Base-by-base conservation (phyloP, 1,140 invertebrate genomes). In the Radopholus similis region DNA sequence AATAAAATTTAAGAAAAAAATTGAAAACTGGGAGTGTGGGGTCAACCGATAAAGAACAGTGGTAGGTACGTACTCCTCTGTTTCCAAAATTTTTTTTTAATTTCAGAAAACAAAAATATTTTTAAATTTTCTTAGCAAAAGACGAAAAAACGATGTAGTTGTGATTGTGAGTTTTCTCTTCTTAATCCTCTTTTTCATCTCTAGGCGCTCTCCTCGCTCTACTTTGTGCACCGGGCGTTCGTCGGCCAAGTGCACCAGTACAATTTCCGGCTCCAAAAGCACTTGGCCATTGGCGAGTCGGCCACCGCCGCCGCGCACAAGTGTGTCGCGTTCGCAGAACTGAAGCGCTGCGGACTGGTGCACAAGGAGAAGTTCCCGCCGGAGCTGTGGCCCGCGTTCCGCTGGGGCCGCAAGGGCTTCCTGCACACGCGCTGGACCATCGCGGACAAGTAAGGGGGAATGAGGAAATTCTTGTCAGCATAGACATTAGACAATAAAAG, bases 371-470 rank as follows among this genome's bases (percentile, higher is more conserved):
- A 74, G 32, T 74, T 74, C 57, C 35, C 66, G 13, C 73, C 55
- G 26, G 62, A 67, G 21, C 66, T 74, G 53, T 75, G 74, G 66
- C 74, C 73, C 9, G 56, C 60, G 13, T 42, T 76, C 53, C 40
- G 62, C 18, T 77, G 75, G 75, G 73, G 66, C 3, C 40, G 73
- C 26, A 74, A 74, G 57, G 73, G 73, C 15, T 77, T 64, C 51
- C 56, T 74, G 38, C 73, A 75, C 58, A 72, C 73, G 15, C 47
- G 72, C 28, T 74, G 72, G 72, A 35, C 35, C 21, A 53, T 74
- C 35, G 56, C 55, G 51, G 44, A 53, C 57, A 74, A 47, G 71
- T 66, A 23, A 51, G 47, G 9, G n/a, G n/a, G n/a, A n/a, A 74
- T 23, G n/a, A n/a, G n/a, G n/a, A n/a, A n/a, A n/a, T n/a, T n/a